Conservation (phyloP, 2,888 invertebrate species). For the Apamea sordens region DNA sequence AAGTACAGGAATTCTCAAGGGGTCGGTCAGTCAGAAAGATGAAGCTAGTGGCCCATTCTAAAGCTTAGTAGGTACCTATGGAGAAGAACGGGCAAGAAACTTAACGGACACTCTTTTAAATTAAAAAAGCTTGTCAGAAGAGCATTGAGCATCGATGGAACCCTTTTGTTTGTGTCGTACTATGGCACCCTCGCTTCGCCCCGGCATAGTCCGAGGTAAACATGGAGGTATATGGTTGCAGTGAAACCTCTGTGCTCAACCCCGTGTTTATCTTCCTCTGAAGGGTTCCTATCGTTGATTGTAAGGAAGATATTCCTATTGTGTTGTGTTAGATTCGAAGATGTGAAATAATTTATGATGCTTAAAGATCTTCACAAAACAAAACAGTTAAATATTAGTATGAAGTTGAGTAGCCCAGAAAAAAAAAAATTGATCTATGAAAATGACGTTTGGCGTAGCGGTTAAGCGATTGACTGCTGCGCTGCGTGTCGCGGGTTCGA, state of each 20-base stretch:
- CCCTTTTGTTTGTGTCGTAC: background rate
- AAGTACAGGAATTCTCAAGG: too few species aligned
- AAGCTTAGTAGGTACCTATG: too few species aligned
- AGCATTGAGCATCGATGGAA: background rate
- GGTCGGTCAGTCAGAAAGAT: too few species aligned
- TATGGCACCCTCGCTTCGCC: background rate
- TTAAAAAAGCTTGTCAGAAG: background rate
- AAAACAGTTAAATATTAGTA: background rate
- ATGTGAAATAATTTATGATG: background rate
- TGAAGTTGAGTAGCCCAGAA: background rate
- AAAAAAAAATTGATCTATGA: background rate
- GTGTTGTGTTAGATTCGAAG: background rate
- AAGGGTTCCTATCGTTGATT: conserved; percentile 28
- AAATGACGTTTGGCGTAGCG: too few species aligned
- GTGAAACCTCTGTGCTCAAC: conserved; percentile 20
- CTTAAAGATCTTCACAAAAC: background rate
- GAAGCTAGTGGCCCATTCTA: too few species aligned
- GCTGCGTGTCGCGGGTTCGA: too few species aligned
- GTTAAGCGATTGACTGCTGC: too few species aligned
- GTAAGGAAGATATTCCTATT: conserved; percentile 14
- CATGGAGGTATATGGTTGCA: conserved; percentile 47
- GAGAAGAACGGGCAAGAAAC: too few species aligned
- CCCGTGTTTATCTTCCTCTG: conserved; percentile 40
- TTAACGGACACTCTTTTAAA: too few species aligned
- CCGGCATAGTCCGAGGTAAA: conserved; percentile 31